A percentile compares a stretch with the other conserved stretches of the same genome.
These are phyloP conservation scores for Orbicella faveolata DNA, from an alignment of 64 coral and sea anemone species.

Conservation along the genomic window DNA sequence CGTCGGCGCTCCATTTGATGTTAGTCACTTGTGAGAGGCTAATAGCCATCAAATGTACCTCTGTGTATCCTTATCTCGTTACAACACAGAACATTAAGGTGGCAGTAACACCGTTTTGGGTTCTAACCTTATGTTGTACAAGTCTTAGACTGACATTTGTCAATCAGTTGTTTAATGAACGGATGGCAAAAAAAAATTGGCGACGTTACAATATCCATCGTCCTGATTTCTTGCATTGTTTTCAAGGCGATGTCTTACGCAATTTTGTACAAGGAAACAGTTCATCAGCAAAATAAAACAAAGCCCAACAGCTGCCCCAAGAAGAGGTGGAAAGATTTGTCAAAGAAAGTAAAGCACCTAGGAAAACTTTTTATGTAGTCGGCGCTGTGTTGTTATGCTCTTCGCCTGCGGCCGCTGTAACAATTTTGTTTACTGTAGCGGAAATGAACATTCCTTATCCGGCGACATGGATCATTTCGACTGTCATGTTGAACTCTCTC, in stretches of 20 bases:
- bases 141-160: too few relatives aligned
- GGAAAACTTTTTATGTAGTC: neutral
- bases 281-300: neutral
- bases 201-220: neutral
- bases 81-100: neutral
- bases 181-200: too few relatives aligned
- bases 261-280: neutral
- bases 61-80: neutral
- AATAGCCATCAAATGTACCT: neutral
- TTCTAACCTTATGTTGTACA: neutral
- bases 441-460: neutral
- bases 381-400: neutral
- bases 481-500: neutral
- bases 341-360: neutral
- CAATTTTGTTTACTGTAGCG: neutral
- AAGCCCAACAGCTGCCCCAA: neutral
- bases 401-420: neutral
- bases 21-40: neutral
- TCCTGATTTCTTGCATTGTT: neutral
- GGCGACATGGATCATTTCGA: neutral
- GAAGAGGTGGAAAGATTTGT: neutral
- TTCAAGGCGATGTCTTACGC: neutral
- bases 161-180: too few relatives aligned
- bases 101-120: neutral
- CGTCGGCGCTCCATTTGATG: neutral